Percentiles rank a stretch among this genome's conserved stretches.
These are phyloP conservation scores for Heterotis niloticus DNA, from an alignment of 2,113 vertebrate genomes.

Conservation along the genomic window DNA sequence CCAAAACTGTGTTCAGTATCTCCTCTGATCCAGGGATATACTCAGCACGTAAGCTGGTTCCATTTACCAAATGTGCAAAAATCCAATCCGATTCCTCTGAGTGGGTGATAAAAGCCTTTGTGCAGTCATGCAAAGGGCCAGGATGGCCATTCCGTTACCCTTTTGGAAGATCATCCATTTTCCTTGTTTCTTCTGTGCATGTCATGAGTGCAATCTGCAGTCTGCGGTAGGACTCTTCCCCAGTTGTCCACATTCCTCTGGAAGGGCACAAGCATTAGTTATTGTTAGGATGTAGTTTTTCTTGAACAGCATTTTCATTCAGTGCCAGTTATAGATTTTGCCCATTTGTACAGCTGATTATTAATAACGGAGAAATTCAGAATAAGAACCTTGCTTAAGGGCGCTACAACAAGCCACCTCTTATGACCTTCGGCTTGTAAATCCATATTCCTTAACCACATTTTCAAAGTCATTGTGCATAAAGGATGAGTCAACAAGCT, in stretches of 20 bases:
- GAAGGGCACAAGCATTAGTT: background rate
- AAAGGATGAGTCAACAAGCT: too few species aligned
- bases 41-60: background rate
- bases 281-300: too few species aligned
- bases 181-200: background rate
- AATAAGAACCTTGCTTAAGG: too few species aligned
- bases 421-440: too few species aligned
- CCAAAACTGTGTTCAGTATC: background rate
- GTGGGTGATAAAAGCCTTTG: slow-evolving; percentile 8
- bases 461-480: too few species aligned
- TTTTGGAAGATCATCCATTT: background rate
- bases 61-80: background rate
- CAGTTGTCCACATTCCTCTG: background rate
- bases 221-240: background rate
- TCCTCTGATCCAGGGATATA: background rate
- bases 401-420: too few species aligned
- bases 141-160: background rate
- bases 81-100: background rate
- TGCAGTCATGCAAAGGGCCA: slow-evolving; percentile 1
- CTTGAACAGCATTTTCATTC: too few species aligned
- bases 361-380: too few species aligned
- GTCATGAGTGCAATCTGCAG: too few species aligned
- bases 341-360: background rate
- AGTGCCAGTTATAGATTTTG: too few species aligned
- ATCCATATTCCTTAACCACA: too few species aligned